Base-by-base conservation (phyloP, 1,140 invertebrate genomes). In the Cyclina sinensis region DNA sequence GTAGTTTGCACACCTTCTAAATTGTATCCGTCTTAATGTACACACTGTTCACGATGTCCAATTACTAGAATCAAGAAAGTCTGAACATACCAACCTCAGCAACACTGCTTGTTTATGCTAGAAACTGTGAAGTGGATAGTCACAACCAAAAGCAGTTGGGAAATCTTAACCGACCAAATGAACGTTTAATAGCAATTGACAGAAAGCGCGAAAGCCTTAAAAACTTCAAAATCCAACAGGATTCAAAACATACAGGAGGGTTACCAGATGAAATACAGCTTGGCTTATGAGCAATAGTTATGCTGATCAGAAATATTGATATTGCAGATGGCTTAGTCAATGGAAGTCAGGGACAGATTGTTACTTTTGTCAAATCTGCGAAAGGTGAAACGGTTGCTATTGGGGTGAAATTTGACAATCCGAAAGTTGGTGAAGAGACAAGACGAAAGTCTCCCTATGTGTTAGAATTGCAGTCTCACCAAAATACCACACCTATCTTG, bases 251-350 rank as follows among this genome's bases (percentile, higher is more conserved):
- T 59, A 81, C 78, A 2, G 48, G 78, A 35, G 78, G 78, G 32
- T 39, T 57, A 2, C 48, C 78, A 37, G 1, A 24, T 30, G 57
- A 59, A 37, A 18, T 81, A 14, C 12, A 39, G 57, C 73, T 90
- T 5, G 62, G 16, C 35, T 37, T 76, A 59, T 48, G 68, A 83
- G 86, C 81, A 18, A 85, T 68, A 62, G 68, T 89, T n/a, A 90
- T 90, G 86, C 48, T 90, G 16, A 78, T 74, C 39, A 85, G 79
- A 59, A 90, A 90, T 57, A 59, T 86, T 81, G 90, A 90, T 90
- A 81, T 90, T 27, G 59, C 78, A 54, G 86, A 86, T 90, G 86
- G 90, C 21, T 73, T 90, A 57, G 85, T 85, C 2, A 90, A 90
- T 85, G 86, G 89, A 46, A 85, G 85, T 21, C 74, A 73, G 68